Conservation (phyloP, 2,797 vertebrate genomes). For the Esox masquinongy region DNA sequence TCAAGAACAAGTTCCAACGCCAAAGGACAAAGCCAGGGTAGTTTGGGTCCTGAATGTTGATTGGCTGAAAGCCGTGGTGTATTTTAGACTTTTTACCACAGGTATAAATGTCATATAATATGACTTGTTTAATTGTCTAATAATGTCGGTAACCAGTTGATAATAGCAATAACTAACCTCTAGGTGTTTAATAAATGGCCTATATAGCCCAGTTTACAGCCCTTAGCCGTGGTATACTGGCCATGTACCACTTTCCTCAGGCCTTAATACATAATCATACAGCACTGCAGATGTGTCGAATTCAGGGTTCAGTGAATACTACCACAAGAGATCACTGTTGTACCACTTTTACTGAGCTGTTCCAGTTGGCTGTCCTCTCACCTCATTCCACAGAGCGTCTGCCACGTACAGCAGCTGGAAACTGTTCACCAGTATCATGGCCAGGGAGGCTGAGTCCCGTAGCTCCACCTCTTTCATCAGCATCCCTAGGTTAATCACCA, state of each 20-base stretch:
- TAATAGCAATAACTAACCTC: no score
- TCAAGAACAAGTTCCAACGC: background rate
- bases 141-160: no score
- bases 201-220: no score
- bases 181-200: no score
- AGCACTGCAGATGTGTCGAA: background rate
- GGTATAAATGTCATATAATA: no score
- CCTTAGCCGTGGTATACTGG: no score
- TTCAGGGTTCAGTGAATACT: background rate
- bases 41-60: no score
- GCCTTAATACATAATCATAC: no score
- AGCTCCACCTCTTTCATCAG: conserved; percentile 85
- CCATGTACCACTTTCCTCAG: no score
- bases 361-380: conserved; percentile 52
- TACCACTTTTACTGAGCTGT: background rate
- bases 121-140: background rate
- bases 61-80: no score
- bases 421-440: conserved; percentile 86
- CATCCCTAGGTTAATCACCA: conserved; percentile 86
- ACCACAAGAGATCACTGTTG: background rate
- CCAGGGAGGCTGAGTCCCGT: conserved; percentile 80
- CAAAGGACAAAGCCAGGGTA: background rate
- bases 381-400: conserved; percentile 90
- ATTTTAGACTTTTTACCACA: no score
- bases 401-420: conserved; percentile 89